A percentile compares a stretch with the other conserved stretches of the same genome.
Evolutionary conservation across 2,797 vertebrate species (phyloP).

Genomic region (Pseudocheirus occidentalis): DNA sequence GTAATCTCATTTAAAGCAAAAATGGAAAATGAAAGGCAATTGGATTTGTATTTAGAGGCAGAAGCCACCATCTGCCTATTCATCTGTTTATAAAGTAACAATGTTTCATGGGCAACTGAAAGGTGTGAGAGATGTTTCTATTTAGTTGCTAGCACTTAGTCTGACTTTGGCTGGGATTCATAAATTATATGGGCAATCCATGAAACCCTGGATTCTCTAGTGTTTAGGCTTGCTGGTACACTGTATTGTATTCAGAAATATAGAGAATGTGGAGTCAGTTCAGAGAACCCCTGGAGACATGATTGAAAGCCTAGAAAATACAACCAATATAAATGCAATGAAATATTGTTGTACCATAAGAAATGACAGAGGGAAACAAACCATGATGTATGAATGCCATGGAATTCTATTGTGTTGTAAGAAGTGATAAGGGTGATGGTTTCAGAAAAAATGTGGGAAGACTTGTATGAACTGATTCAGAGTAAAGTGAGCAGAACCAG

Average conservation of each 20-base stretch:
- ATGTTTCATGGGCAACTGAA: neutral
- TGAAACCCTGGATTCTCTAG: neutral
- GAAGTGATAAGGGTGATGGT: neutral
- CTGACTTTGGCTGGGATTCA: neutral
- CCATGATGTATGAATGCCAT: neutral
- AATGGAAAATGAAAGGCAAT: neutral
- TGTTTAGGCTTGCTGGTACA: neutral
- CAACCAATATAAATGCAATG: neutral
- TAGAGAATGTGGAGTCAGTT: neutral
- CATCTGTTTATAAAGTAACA: neutral
- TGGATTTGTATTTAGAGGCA: neutral
- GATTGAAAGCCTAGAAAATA: neutral
- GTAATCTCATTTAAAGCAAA: neutral
- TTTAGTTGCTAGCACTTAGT: slow-evolving; percentile 28
- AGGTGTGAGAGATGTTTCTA: slow-evolving; percentile 13
- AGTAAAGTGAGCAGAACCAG: neutral
- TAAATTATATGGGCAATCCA: neutral
- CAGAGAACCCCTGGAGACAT: neutral
- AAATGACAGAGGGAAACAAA: neutral
- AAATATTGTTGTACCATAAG: neutral
- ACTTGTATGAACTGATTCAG: neutral
- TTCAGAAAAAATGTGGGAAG: neutral
- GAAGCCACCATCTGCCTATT: neutral
- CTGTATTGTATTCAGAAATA: neutral
- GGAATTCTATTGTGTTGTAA: neutral